Evolutionary conservation across 2,888 invertebrate species (phyloP).

Genomic region (Melitaea athalia): DNA sequence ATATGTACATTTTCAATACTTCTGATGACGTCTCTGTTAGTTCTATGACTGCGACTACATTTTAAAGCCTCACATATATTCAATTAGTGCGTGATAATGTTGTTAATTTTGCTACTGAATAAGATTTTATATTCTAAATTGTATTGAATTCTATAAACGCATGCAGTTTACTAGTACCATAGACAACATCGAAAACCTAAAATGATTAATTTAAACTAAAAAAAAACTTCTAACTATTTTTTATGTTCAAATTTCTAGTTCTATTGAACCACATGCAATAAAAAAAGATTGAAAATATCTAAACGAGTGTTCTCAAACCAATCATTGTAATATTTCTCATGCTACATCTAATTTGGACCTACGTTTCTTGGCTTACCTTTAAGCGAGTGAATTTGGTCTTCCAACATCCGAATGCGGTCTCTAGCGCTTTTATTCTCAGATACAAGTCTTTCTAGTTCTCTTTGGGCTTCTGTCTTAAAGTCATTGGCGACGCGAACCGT

Average conservation of each 20-base stretch:
- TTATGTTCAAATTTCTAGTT: slow-evolving; percentile 1
- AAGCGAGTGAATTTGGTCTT: slow-evolving; percentile 90
- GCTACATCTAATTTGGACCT: slow-evolving; percentile 2
- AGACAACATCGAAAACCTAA: background rate
- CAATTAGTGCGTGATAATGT: slow-evolving; percentile 69
- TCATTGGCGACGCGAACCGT: slow-evolving; percentile 98
- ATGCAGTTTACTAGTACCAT: slow-evolving; percentile 24
- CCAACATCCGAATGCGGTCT: slow-evolving; percentile 88
- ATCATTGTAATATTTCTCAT: slow-evolving; percentile 7
- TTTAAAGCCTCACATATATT: slow-evolving; percentile 59
- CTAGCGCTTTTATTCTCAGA: slow-evolving; percentile 91
- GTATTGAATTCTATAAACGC: slow-evolving; percentile 16
- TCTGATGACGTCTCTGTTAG: slow-evolving; percentile 43
- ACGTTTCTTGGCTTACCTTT: slow-evolving; percentile 81
- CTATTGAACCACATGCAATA: slow-evolving; percentile 24
- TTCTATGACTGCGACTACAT: slow-evolving; percentile 44
- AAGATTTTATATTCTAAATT: slow-evolving; percentile 10
- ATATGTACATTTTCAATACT: slow-evolving; percentile 49
- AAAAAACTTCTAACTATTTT: background rate
- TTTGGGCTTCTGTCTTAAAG: slow-evolving; percentile 96
- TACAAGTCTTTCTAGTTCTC: slow-evolving; percentile 90
- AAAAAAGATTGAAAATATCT: slow-evolving; percentile 5
- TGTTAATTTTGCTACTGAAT: slow-evolving; percentile 33
- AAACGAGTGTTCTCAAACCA: background rate
- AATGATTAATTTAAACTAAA: slow-evolving; percentile 9